A percentile compares a stretch with the other conserved stretches of the same genome.
Conservation (phyloP, 2,113 vertebrate genomes). For the Psephotus haematonotus region DNA sequence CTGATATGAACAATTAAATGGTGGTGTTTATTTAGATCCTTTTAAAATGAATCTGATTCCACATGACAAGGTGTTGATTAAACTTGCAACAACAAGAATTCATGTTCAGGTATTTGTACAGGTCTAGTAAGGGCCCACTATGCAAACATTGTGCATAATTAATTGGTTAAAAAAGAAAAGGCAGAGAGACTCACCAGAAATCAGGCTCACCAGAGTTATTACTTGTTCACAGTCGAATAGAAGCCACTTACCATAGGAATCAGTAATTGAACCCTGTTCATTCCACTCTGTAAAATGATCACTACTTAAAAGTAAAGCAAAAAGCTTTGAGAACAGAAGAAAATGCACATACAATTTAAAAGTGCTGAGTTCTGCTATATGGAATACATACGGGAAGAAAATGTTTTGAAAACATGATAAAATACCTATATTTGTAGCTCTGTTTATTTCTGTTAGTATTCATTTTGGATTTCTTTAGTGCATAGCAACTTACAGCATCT, state of each 20-base stretch:
- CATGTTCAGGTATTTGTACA: not conserved
- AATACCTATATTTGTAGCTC: constrained; percentile 37
- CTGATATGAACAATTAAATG: constrained; percentile 72
- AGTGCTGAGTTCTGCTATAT: constrained; percentile 33
- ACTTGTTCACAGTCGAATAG: not conserved
- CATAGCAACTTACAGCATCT: constrained; percentile 43
- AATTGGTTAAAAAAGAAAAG: not conserved
- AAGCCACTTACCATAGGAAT: not conserved
- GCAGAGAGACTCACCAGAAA: not conserved
- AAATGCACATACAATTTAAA: constrained; percentile 13
- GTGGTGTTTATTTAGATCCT: constrained; percentile 62
- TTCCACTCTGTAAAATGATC: not conserved
- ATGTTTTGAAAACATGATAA: constrained; percentile 26
- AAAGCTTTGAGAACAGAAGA: constrained; percentile 6
- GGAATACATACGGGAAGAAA: not conserved
- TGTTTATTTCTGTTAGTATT: constrained; percentile 63
- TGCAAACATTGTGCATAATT: not conserved
- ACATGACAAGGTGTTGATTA: constrained; percentile 34
- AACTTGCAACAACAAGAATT: not conserved
- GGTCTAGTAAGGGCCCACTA: not conserved
- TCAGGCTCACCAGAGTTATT: not conserved
- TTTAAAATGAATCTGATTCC: constrained; percentile 51
- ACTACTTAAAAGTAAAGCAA: not conserved
- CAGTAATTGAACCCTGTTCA: not conserved
- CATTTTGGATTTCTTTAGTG: constrained; percentile 41